phyloP scores from a whole-genome alignment of 2,888 invertebrate species.

The Ichneumoninae sp. region DNA sequence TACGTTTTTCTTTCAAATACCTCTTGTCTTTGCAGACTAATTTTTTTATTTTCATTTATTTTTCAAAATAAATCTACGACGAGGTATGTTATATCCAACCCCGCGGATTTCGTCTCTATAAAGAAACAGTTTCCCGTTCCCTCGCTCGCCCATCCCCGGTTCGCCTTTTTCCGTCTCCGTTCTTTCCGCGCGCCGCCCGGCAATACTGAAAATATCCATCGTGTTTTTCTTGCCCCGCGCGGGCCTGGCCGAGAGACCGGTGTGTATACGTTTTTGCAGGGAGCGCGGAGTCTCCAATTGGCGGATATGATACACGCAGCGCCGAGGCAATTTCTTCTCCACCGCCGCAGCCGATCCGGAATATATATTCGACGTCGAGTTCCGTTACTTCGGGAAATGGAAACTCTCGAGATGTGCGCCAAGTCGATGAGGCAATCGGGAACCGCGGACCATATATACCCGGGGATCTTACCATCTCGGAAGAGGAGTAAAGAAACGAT shows the following conservation, averaged over 20 bases:
- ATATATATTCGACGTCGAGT: constrained; percentile 58
- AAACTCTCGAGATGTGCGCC: constrained; percentile 60
- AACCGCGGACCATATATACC: constrained; percentile 38
- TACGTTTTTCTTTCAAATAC: neutral
- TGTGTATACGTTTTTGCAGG: constrained; percentile 12
- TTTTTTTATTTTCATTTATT: neutral
- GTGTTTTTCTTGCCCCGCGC: neutral
- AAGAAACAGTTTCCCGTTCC: neutral
- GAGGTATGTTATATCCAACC: neutral
- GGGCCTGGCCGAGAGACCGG: neutral
- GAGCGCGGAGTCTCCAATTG: constrained; percentile 34
- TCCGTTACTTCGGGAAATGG: constrained; percentile 64
- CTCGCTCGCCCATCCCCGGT: neutral
- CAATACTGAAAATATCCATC: constrained; percentile 28
- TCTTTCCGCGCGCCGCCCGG: neutral
- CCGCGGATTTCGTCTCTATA: neutral
- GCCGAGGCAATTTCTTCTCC: constrained; percentile 45
- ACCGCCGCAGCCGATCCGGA: constrained; percentile 23
- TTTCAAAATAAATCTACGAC: neutral
- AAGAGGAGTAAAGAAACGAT: constrained; percentile 25
- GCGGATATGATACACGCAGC: constrained; percentile 59
- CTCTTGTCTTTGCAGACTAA: neutral
- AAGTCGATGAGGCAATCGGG: constrained; percentile 55
- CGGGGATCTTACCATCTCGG: constrained; percentile 9
- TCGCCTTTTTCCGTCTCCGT: constrained; percentile 8